Evolutionary conservation across 1,140 invertebrate genomes (phyloP), one percentile per base, ranked within the genome.

Genomic region (Phenacoccus solenopsis): DNA sequence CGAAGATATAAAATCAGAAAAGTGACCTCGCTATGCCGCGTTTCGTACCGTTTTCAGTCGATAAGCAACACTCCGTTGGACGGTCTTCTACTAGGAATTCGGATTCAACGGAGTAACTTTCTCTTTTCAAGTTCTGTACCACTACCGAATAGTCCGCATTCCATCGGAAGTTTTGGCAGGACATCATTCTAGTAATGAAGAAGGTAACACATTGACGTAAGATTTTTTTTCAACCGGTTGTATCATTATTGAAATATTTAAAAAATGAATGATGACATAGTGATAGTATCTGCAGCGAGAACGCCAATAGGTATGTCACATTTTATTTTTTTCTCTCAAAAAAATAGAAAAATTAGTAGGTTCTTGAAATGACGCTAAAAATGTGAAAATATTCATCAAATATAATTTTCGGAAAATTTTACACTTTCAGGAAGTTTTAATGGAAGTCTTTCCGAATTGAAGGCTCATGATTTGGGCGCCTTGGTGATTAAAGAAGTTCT

Each of bases 401-500:
- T 20, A 72, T n/a, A 59, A 70, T 24, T 27, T 28, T 32, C 1
- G 16, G 22, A 16, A 72, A 70, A 12, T 67, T 24, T 24, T 32
- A 61, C 74, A 69, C 68, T 76, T 78, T 68, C 71, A 90, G 90
- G 90, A 71, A 83, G 81, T 38, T 87, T 91, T 72, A 84, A 84
- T 82, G 90, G 90, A 28, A 76, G 82, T 16, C 79, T 93, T 70
- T 87, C 89, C 21, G 81, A 82, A 28, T 38, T 91, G 1, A 83
- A 85, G 76, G 86, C 87, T 61, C 83, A 86, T 75, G 87, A 91
- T 72, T 78, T 94, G n/a, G 91, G 91, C 56, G 79, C 85, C 68
- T 77, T 87, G 72, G 89, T 87, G 13, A 90, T 94, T 49, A 84
- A 84, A 76, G 90, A 91, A 78, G 84, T 86, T 38, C 75, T 93